A percentile compares a stretch with the other conserved stretches of the same genome.
Conservation (phyloP, 2,888 invertebrate species). For the Monochamus alternatus region DNA sequence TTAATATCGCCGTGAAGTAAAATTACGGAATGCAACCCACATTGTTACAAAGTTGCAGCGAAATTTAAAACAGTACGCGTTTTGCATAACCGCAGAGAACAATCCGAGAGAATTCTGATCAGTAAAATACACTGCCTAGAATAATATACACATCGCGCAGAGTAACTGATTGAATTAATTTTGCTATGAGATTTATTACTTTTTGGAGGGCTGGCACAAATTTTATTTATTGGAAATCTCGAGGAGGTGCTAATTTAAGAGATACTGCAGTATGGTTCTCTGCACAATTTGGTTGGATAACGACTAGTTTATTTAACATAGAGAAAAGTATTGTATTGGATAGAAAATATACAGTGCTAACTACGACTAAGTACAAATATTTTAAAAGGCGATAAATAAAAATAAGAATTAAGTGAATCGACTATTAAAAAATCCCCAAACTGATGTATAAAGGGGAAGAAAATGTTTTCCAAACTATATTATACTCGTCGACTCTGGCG, state of each 20-base stretch:
- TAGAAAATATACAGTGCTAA: no score
- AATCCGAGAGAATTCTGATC: background rate
- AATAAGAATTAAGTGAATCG: no score
- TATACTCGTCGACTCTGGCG: no score
- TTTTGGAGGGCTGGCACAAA: background rate
- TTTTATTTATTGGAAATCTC: background rate
- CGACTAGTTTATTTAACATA: no score
- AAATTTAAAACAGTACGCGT: background rate
- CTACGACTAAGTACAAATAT: no score
- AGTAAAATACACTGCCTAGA: background rate
- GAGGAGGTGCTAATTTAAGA: background rate
- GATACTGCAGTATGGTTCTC: background rate
- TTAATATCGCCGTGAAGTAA: background rate
- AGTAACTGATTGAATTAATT: background rate
- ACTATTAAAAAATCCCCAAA: no score
- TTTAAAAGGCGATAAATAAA: no score
- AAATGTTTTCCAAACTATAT: no score
- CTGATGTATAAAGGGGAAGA: no score
- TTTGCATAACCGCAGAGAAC: conserved; percentile 5
- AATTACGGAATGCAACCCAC: conserved; percentile 5
- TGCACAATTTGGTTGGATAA: no score
- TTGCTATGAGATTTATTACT: background rate
- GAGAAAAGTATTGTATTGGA: no score
- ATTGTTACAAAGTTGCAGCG: conserved; percentile 2
- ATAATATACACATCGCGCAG: conserved; percentile 3